Evolutionary conservation across 2,888 invertebrate genomes (phyloP), one percentile per base, ranked within the genome.

Genomic region (Sepiola atlantica): DNA sequence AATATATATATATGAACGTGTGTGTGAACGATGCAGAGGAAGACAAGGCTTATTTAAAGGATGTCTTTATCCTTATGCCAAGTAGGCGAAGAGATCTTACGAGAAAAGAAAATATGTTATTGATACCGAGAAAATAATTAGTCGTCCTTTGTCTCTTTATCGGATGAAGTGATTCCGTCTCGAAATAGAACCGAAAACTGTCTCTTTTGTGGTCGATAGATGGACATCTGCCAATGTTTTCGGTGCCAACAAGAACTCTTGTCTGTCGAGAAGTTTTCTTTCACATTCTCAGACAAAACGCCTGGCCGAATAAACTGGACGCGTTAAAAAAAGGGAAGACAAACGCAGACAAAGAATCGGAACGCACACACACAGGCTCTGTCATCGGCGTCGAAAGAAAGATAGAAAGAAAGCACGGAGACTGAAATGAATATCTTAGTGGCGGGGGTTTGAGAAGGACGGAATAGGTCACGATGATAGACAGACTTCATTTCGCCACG

Each of bases 91-190:
- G 77, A 77, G 77, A 77, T 77, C 77, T 77, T 21, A n/a, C 77
- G 77, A 77, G 77, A 77, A 45, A 45, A 45, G 45, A 45, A 45
- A 77, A 77, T 77, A 77, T 77, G 77, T 77, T 77, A 77, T 77
- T 77, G 77, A 77, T 77, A 77, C 77, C n/a, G 32, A 77, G 77
- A 77, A 77, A 77, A 77, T 77, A 77, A 77, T 77, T 77, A 77
- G 77, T 77, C n/a, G 77, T 77, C 77, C 32, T 77, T 77, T 77
- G 77, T 77, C 77, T 77, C 45, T 77, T 77, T 77, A 77, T 77
- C n/a, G 77, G 77, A 77, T 77, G 77, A 77, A 77, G 77, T 77
- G 77, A 77, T 77, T 77, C 32, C 77, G n/a, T 77, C 77, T 77
- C 77, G 77, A 77, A 77, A 77, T 77, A 77, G 77, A 77, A 77